Evolutionary conservation across 2,888 invertebrate genomes (phyloP), one percentile per base, ranked within the genome.

Genomic region (Himalopsyche anomala): DNA sequence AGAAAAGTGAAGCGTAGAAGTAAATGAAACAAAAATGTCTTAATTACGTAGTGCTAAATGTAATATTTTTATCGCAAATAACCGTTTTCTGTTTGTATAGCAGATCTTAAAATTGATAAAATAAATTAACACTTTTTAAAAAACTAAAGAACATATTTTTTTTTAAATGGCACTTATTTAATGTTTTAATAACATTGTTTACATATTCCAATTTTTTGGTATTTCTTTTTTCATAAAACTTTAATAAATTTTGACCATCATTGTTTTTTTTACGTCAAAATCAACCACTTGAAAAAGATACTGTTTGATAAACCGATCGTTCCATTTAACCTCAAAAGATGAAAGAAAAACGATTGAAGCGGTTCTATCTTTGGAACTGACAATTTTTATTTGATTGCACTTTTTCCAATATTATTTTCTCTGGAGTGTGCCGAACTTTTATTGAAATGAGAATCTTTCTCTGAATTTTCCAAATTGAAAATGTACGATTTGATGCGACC

Each of bases 261-360:
- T 62, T 69, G 69, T 28, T 69, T 69, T 69, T 69, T 69, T 28
- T 9, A 69, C 69, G 69, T 69, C 69, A 11, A 19, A 56, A 56
- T 56, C 56, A 56, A 56, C 3, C 56, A 55, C 17, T 56, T 17
- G n/a, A 56, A 4, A 9, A 28, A 17, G 69, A 69, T 69, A 11
- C 69, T 28, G 28, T 12, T 74, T 36, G 74, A 74, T 36, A 38
- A 38, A 74, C 4, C 11, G 74, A 74, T 15, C 36, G 74, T 74
- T 74, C 38, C 15, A 12, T 38, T 38, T 74, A 12, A 0, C 12
- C 2, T 74, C 36, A 74, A 38, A 74, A 12, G 8, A 74, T 36
- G 5, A 4, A 74, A 2, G 38, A 2, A 4, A 36, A 69, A 11
- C 11, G 36, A 69, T 28, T 69, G 36, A 74, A 28, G 12, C 15